Conservation (phyloP, 2,888 invertebrate species). For the Zhengitettix transpicula region DNA sequence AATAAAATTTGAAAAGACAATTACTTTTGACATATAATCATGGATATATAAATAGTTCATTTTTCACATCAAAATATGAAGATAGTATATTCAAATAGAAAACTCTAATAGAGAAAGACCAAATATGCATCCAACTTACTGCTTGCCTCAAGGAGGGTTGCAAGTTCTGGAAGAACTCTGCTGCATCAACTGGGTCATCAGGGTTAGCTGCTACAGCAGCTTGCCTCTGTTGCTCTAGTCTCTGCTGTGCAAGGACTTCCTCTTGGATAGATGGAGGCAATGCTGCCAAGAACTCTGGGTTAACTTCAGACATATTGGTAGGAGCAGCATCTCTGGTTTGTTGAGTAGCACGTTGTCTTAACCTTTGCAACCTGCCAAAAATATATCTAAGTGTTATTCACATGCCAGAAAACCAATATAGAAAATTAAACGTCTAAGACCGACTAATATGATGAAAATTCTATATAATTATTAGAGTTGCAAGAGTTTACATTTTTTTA, state of each 20-base stretch:
- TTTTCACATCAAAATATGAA: no score
- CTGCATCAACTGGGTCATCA: constrained; percentile 64
- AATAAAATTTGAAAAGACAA: no score
- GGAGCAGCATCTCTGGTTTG: constrained; percentile 16
- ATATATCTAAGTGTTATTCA: background rate
- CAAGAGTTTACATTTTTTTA: background rate
- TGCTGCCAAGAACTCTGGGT: constrained; percentile 75
- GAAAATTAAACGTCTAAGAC: background rate
- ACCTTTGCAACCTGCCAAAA: constrained; percentile 17
- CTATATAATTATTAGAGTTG: background rate
- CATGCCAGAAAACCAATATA: background rate
- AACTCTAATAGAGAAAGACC: no score
- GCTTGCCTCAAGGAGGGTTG: constrained; percentile 62
- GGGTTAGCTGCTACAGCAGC: constrained; percentile 54
- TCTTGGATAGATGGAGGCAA: constrained; percentile 74
- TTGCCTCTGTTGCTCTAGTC: constrained; percentile 52
- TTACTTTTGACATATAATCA: no score
- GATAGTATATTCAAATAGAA: no score
- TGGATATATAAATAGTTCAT: no score
- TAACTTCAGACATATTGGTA: constrained; percentile 48
- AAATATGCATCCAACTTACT: constrained; percentile 24
- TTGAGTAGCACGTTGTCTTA: constrained; percentile 23
- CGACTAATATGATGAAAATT: background rate
- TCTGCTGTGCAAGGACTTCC: constrained; percentile 58
- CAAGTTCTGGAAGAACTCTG: constrained; percentile 65